Percentiles rank a stretch among this genome's conserved stretches.
Conservation (phyloP, 2,113 vertebrate species). For the Notechis scutatus region DNA sequence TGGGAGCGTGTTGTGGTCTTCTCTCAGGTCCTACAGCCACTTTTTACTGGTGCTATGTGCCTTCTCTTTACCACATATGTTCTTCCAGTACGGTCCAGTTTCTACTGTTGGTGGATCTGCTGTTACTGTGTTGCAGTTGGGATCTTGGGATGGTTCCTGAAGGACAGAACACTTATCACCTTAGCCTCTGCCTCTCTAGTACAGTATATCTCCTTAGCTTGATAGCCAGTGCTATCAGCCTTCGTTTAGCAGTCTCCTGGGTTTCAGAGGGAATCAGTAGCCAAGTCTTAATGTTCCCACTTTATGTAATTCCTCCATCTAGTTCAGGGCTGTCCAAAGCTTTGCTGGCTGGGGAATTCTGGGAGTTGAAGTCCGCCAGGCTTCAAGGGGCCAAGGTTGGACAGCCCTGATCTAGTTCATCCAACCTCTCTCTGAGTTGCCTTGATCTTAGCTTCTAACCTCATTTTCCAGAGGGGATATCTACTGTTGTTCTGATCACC, state of each 20-base stretch:
- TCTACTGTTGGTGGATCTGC: neutral
- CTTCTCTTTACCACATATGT: neutral
- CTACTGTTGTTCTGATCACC: neutral
- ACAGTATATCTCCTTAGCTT: neutral
- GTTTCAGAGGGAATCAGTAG: neutral
- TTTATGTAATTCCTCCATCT: neutral
- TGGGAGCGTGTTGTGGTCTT: neutral
- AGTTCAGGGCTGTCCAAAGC: too few relatives aligned
- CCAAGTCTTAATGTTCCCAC: neutral
- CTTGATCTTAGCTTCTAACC: neutral
- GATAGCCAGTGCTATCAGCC: neutral
- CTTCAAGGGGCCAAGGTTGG: too few relatives aligned
- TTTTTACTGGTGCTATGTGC: neutral
- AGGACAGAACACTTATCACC: neutral
- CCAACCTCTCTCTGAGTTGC: neutral
- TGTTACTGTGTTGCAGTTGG: neutral
- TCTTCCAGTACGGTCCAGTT: neutral
- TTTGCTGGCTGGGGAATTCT: too few relatives aligned
- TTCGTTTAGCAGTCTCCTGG: neutral
- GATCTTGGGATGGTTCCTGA: neutral
- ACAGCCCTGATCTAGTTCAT: neutral
- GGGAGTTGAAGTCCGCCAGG: too few relatives aligned
- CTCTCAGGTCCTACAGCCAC: neutral
- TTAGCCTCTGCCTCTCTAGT: neutral
- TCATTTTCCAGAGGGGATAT: neutral